Conservation (phyloP, 2,888 invertebrate genomes). For the Hypolimnas misippus region DNA sequence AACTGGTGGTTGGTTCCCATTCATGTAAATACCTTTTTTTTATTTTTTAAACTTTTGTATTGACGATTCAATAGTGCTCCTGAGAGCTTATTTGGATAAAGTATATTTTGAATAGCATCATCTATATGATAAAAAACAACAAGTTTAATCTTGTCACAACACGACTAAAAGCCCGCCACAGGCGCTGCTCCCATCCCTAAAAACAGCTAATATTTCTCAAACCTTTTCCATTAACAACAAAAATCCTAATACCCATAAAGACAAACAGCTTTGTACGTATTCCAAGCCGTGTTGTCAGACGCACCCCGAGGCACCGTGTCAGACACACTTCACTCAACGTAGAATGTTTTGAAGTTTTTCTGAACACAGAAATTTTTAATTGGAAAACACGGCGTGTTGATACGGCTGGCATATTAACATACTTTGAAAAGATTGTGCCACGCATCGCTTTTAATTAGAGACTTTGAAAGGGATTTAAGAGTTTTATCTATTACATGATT, state of each 20-base stretch:
- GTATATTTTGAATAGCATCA: no score
- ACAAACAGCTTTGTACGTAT: not conserved
- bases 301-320: constrained; percentile 8
- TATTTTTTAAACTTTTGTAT: no score
- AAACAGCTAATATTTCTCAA: no score
- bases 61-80: no score
- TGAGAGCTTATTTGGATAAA: no score
- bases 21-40: no score
- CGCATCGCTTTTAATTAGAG: constrained; percentile 10
- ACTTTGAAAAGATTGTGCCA: constrained; percentile 1
- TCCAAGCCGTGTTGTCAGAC: not conserved
- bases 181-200: no score
- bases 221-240: not conserved
- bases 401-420: constrained; percentile 6
- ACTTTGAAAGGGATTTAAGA: not conserved
- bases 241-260: not conserved
- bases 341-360: constrained; percentile 8
- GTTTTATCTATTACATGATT: no score
- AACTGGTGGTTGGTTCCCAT: no score
- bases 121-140: no score
- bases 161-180: not conserved
- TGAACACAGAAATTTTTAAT: constrained; percentile 22
- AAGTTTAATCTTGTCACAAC: no score
- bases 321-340: constrained; percentile 4
- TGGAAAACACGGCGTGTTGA: constrained; percentile 18